These are phyloP conservation scores for Bettongia penicillata DNA, from an alignment of 2,113 vertebrate genomes.

Conservation along the genomic window DNA sequence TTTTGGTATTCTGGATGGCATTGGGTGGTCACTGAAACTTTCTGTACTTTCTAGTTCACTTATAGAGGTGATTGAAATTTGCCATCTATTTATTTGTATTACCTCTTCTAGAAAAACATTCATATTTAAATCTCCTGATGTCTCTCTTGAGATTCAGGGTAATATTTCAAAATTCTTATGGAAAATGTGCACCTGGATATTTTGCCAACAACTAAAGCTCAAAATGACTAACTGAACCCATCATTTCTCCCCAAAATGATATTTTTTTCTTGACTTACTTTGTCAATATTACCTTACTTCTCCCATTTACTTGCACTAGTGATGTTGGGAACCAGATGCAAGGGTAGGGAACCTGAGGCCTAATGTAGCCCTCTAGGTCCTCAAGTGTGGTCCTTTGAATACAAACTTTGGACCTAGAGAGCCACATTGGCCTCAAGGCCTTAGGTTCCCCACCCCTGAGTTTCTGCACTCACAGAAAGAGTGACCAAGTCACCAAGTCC, in stretches of 20 bases:
- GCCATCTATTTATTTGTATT: not conserved
- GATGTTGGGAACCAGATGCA: not conserved
- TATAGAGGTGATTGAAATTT: no score
- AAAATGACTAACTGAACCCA: not conserved
- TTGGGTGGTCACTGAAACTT: no score
- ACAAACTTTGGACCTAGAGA: no score
- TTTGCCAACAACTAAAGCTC: not conserved
- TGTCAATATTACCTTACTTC: not conserved
- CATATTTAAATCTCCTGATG: not conserved
- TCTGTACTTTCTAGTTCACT: no score
- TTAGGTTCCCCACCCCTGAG: not conserved
- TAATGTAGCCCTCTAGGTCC: no score
- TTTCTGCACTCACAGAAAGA: not conserved
- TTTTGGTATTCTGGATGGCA: no score
- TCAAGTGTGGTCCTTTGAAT: no score
- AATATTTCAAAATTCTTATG: not conserved
- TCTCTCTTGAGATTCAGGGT: not conserved
- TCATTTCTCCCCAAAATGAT: not conserved
- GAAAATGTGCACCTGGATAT: not conserved
- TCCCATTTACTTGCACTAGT: not conserved
- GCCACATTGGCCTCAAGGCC: no score
- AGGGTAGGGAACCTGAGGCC: no score
- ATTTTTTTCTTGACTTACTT: not conserved
- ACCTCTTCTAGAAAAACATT: not conserved
- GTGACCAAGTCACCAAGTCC: not conserved